Percentiles rank a stretch among this genome's conserved stretches.
phyloP scores from a whole-genome alignment of 2,113 vertebrate species.

The Muscicapa adusta region DNA sequence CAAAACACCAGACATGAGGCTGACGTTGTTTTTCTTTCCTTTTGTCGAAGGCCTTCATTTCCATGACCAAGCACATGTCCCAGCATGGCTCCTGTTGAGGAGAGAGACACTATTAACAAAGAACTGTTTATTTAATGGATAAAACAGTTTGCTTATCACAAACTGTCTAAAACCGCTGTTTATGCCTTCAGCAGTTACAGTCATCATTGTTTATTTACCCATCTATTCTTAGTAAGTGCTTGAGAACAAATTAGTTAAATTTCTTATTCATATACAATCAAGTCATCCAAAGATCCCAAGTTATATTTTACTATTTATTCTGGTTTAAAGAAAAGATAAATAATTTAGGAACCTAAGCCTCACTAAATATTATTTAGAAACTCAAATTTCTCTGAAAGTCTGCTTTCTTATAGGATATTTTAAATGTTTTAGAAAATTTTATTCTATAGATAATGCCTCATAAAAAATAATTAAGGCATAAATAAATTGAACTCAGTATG shows the following conservation, averaged over 20 bases:
- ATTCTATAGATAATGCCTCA: not conserved
- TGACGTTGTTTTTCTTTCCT: not conserved
- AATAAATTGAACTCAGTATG: not conserved
- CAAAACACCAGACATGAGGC: not conserved
- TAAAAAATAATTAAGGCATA: not conserved
- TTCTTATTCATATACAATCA: not conserved
- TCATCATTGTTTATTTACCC: not conserved
- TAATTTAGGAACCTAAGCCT: not conserved
- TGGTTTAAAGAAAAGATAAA: not conserved
- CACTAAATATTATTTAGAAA: not conserved
- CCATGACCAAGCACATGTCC: not conserved
- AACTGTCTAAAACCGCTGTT: not conserved
- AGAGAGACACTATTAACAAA: not conserved
- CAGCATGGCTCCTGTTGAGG: not conserved
- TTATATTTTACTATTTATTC: not conserved
- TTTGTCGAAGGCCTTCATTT: not conserved
- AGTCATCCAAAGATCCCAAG: not conserved
- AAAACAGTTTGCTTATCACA: not conserved
- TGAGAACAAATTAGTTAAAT: not conserved
- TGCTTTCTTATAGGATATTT: not conserved
- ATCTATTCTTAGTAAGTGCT: not conserved
- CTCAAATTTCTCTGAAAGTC: not conserved
- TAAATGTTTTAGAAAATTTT: not conserved
- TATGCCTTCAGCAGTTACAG: not conserved
- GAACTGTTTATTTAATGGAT: not conserved